Conservation (phyloP, 2,888 invertebrate genomes). For the Harpalus rubripes region DNA sequence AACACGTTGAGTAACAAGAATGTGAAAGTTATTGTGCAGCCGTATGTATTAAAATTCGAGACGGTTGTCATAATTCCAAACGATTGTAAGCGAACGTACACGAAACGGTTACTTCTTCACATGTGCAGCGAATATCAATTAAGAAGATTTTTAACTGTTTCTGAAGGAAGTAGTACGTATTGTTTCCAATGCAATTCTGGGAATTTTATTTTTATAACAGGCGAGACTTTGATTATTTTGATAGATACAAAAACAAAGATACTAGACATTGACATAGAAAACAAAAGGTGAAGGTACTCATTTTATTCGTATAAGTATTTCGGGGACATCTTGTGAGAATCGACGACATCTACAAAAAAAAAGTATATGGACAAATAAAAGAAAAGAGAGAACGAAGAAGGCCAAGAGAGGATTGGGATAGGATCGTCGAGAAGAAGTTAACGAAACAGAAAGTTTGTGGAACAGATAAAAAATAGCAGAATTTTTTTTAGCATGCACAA, state of each 20-base stretch:
- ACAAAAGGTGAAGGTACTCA: not conserved
- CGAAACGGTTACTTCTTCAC: slow-evolving; percentile 30
- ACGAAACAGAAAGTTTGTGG: too few species aligned
- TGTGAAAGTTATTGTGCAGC: slow-evolving; percentile 64
- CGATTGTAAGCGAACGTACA: slow-evolving; percentile 13
- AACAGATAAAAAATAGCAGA: too few species aligned
- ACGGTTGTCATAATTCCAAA: slow-evolving; percentile 52
- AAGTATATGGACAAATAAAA: too few species aligned
- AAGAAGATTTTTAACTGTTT: slow-evolving; percentile 20
- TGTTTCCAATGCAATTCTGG: not conserved
- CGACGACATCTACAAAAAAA: too few species aligned
- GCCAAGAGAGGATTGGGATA: too few species aligned
- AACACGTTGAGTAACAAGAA: slow-evolving; percentile 60
- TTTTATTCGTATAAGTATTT: not conserved
- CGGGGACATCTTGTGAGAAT: too few species aligned
- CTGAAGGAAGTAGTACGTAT: slow-evolving; percentile 10
- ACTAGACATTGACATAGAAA: not conserved
- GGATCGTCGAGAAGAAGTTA: too few species aligned
- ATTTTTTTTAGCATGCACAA: too few species aligned
- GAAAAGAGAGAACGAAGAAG: too few species aligned
- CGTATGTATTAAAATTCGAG: slow-evolving; percentile 48
- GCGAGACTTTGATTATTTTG: not conserved
- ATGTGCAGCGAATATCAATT: slow-evolving; percentile 30
- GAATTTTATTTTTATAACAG: not conserved
- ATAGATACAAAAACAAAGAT: not conserved